Percentiles rank a stretch among this genome's conserved stretches.
These are phyloP conservation scores for Anas platyrhynchos DNA, from an alignment of 2,113 vertebrate species.

Conservation along the genomic window DNA sequence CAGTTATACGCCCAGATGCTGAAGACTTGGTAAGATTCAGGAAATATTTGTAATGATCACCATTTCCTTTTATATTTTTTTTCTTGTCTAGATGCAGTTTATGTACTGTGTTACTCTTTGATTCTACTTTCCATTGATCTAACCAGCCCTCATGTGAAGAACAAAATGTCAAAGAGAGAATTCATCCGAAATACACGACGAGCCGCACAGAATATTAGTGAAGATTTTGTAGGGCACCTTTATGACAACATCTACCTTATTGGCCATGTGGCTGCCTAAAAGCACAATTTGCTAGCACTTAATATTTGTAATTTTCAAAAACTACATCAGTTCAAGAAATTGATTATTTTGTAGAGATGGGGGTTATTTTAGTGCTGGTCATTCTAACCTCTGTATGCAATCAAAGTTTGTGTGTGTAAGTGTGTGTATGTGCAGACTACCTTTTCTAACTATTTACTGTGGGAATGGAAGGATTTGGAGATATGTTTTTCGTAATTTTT, in stretches of 20 bases:
- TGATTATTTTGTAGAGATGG: conserved; percentile 67
- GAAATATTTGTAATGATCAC: not conserved
- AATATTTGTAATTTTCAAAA: conserved; percentile 60
- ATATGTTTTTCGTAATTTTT: conserved; percentile 69
- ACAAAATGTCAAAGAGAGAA: conserved; percentile 99
- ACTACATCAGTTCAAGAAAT: conserved; percentile 52
- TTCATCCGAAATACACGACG: conserved; percentile 97
- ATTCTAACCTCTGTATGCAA: conserved; percentile 81
- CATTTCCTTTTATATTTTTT: not conserved
- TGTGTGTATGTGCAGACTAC: conserved; percentile 62
- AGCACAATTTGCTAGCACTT: conserved; percentile 74
- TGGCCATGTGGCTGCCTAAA: conserved; percentile 95
- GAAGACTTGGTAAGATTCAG: not conserved
- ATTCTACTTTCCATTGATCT: conserved; percentile 99
- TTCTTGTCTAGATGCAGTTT: conserved; percentile 89
- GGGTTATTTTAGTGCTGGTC: conserved; percentile 77
- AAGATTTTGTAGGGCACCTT: conserved; percentile 98
- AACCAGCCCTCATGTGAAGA: conserved; percentile 97
- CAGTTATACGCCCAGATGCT: not conserved
- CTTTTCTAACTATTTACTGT: conserved; percentile 71
- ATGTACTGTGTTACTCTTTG: conserved; percentile 97
- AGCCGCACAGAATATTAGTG: conserved; percentile 96
- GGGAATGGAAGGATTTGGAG: conserved; percentile 70
- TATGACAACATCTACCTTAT: conserved; percentile 99
- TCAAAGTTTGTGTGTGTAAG: conserved; percentile 69